Conservation (phyloP, 2,113 vertebrate genomes). For the Bambusicola thoracicus region DNA sequence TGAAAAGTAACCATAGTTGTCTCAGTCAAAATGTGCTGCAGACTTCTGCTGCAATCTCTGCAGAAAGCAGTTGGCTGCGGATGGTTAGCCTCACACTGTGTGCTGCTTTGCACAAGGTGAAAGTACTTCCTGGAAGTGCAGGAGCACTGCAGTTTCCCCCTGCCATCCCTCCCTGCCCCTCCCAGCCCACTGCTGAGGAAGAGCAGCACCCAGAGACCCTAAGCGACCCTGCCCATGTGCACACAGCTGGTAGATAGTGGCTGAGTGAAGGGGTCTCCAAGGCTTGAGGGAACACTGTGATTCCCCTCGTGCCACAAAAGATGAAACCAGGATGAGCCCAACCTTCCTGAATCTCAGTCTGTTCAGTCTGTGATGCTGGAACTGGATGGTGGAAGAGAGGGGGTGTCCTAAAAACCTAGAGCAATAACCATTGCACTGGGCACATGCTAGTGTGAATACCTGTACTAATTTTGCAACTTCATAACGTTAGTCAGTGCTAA, state of each 20-base stretch:
- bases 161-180: background rate
- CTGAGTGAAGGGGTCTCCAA: too few relatives aligned
- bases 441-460: slow-evolving; percentile 20
- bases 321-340: background rate
- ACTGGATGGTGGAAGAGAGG: background rate
- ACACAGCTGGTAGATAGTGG: too few relatives aligned
- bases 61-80: background rate
- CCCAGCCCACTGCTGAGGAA: background rate
- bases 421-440: background rate
- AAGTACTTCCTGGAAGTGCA: background rate
- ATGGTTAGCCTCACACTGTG: background rate
- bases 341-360: background rate
- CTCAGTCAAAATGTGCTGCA: background rate
- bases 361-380: background rate
- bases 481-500: background rate
- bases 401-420: background rate
- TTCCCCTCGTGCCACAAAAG: background rate
- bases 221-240: too few relatives aligned
- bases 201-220: background rate
- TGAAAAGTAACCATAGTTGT: background rate
- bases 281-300: background rate
- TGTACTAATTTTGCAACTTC: slow-evolving; percentile 12
- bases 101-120: background rate
- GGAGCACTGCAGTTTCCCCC: background rate
- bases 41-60: background rate